Evolutionary conservation across 2,113 vertebrate genomes (phyloP).

Genomic region (Protomyctophum bolini): DNA sequence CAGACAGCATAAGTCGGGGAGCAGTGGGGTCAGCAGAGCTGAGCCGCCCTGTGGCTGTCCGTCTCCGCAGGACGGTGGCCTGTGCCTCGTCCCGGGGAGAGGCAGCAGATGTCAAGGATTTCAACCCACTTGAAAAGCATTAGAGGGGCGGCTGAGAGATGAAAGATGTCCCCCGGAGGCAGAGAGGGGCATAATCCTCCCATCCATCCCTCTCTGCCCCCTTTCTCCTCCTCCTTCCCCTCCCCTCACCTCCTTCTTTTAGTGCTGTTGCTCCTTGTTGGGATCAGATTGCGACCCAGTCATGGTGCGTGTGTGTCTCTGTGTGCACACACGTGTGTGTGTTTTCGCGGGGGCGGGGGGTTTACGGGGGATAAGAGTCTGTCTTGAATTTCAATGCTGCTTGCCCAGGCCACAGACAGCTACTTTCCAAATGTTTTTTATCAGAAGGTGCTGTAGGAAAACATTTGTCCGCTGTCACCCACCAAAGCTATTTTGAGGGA

Average conservation of each 20-base stretch:
- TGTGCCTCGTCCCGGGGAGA: slow-evolving; percentile 51
- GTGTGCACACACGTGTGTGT: no score
- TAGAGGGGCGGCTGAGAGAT: slow-evolving; percentile 69
- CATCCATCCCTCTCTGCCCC: slow-evolving; percentile 34
- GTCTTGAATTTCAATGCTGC: slow-evolving; percentile 69
- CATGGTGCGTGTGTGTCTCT: background rate
- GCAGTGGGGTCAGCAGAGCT: background rate
- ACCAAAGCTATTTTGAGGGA: slow-evolving; percentile 57
- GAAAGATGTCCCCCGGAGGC: slow-evolving; percentile 70
- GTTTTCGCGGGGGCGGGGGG: background rate
- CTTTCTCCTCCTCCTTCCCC: slow-evolving; percentile 36
- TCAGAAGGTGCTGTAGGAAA: slow-evolving; percentile 60
- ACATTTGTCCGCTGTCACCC: slow-evolving; percentile 55
- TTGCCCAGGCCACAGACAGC: slow-evolving; percentile 35
- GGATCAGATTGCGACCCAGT: slow-evolving; percentile 43
- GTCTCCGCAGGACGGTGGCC: slow-evolving; percentile 64
- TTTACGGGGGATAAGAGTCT: slow-evolving; percentile 29
- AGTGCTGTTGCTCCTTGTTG: slow-evolving; percentile 58
- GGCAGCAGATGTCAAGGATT: slow-evolving; percentile 78
- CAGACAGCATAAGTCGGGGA: no score
- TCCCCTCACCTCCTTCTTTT: slow-evolving; percentile 33
- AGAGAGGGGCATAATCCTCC: slow-evolving; percentile 60
- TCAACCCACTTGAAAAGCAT: slow-evolving; percentile 69
- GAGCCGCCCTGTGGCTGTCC: slow-evolving; percentile 44
- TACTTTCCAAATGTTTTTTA: slow-evolving; percentile 64